Evolutionary conservation across 2,888 invertebrate genomes (phyloP).

Genomic region (Microctonus aethiopoides): DNA sequence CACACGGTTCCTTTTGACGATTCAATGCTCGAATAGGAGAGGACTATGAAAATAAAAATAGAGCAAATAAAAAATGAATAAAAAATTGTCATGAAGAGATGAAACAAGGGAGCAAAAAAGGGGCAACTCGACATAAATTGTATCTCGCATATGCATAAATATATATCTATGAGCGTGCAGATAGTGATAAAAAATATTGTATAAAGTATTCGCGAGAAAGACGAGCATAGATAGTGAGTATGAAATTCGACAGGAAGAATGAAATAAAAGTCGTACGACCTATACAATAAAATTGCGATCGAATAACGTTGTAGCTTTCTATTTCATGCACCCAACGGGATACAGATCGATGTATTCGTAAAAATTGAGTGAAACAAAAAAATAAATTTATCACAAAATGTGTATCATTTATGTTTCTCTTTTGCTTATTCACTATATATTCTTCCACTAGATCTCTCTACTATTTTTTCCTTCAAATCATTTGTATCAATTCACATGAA

Average conservation of each 20-base stretch:
- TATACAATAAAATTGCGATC: conserved; percentile 27
- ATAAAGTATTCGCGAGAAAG: background rate
- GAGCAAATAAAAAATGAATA: background rate
- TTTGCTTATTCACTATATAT: no score
- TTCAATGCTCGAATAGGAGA: conserved; percentile 20
- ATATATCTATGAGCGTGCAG: background rate
- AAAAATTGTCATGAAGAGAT: background rate
- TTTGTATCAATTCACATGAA: no score
- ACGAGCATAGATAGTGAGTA: background rate
- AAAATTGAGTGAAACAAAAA: background rate
- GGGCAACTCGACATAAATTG: background rate
- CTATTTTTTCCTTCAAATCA: no score
- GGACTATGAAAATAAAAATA: background rate
- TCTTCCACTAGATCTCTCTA: no score
- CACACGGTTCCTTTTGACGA: conserved; percentile 30
- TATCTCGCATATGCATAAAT: conserved; percentile 1
- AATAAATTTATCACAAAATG: no score
- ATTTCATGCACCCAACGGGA: conserved; percentile 23
- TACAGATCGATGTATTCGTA: conserved; percentile 22
- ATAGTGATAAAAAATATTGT: background rate
- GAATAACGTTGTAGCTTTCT: conserved; percentile 29
- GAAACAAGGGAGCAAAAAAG: background rate
- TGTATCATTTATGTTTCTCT: no score
- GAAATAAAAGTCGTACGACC: conserved; percentile 27
- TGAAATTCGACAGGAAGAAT: background rate